A percentile compares a stretch with the other conserved stretches of the same genome.
Evolutionary conservation across 2,797 vertebrate species (phyloP).

Genomic region (Chelidonichthys spinosus): DNA sequence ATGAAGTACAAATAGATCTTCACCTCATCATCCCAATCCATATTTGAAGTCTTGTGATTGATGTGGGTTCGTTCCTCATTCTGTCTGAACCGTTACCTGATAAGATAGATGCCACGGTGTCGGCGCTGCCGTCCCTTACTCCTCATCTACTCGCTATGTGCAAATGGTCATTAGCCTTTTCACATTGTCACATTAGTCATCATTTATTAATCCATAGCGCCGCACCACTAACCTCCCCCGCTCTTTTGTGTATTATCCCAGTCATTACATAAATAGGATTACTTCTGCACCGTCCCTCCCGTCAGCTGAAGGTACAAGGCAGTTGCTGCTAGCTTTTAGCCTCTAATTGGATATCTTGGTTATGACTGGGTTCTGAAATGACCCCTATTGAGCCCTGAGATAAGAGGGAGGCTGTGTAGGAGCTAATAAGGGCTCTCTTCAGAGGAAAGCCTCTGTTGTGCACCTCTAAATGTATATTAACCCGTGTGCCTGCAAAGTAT

Average conservation of each 20-base stretch:
- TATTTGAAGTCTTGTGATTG: slow-evolving; percentile 60
- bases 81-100: slow-evolving; percentile 67
- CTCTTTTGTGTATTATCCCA: slow-evolving; percentile 56
- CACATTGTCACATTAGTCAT: slow-evolving; percentile 78
- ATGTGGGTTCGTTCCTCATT: slow-evolving; percentile 59
- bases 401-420: slow-evolving; percentile 33
- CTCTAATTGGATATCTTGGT: slow-evolving; percentile 56
- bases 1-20: slow-evolving; percentile 31
- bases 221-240: slow-evolving; percentile 29
- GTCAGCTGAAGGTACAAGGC: slow-evolving; percentile 45
- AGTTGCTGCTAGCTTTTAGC: slow-evolving; percentile 38
- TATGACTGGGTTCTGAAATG: slow-evolving; percentile 36
- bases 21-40: slow-evolving; percentile 12
- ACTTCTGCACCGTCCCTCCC: slow-evolving; percentile 52
- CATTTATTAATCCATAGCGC: slow-evolving; percentile 64
- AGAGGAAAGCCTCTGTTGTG: not conserved
- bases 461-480: not conserved
- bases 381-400: slow-evolving; percentile 24
- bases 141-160: slow-evolving; percentile 72
- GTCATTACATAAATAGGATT: slow-evolving; percentile 76
- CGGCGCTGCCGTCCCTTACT: slow-evolving; percentile 59
- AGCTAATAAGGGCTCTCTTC: slow-evolving; percentile 19
- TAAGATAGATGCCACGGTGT: slow-evolving; percentile 74
- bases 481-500: not conserved
- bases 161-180: slow-evolving; percentile 85